A percentile compares a stretch with the other conserved stretches of the same genome.
phyloP scores from a whole-genome alignment of 2,797 vertebrate genomes.

The Zonotrichia albicollis region DNA sequence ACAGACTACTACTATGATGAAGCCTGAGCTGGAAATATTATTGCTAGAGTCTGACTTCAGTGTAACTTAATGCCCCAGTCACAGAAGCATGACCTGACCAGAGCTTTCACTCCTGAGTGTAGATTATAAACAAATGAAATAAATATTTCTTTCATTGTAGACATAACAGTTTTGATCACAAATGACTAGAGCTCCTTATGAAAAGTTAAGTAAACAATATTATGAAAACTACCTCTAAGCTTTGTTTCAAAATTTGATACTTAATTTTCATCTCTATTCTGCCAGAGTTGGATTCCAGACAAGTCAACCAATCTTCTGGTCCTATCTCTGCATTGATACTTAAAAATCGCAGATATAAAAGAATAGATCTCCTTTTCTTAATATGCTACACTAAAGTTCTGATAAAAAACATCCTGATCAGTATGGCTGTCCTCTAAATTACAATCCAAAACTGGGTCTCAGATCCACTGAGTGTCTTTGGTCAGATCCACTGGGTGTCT shows the following conservation, averaged over 20 bases:
- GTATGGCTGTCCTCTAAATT: neutral
- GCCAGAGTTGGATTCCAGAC: neutral
- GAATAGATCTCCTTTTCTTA: neutral
- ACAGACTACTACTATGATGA: neutral
- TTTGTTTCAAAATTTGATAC: neutral
- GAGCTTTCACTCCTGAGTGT: neutral
- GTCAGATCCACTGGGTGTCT: neutral
- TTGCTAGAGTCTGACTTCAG: neutral
- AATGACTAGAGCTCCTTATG: neutral
- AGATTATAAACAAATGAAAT: constrained; percentile 1
- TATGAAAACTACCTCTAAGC: neutral
- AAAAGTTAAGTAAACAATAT: neutral
- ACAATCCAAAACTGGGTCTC: neutral
- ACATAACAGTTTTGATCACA: neutral
- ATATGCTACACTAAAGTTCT: neutral
- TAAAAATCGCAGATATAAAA: neutral
- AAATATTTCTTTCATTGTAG: neutral
- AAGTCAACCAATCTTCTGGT: neutral
- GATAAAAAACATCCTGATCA: neutral
- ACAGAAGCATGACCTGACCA: neutral
- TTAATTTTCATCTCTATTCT: neutral
- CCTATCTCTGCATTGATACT: neutral
- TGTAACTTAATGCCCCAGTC: neutral
- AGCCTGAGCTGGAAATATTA: neutral
- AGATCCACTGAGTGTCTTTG: neutral